Evolutionary conservation across 1,140 invertebrate genomes (phyloP).

Genomic region (Aphelinus certus): DNA sequence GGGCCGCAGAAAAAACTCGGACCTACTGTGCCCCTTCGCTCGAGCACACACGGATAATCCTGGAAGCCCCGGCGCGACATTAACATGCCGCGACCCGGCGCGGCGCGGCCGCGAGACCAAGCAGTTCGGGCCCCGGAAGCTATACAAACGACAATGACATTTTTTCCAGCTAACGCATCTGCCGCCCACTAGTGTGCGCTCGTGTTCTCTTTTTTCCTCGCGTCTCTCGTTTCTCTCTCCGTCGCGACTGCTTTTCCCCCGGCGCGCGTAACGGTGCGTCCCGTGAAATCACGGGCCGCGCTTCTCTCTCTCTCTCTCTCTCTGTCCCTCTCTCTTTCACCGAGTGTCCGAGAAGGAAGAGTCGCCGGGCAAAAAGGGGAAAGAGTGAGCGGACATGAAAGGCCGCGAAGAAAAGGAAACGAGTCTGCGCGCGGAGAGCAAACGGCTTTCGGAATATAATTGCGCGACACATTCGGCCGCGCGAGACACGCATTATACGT

Average conservation of each 20-base stretch:
- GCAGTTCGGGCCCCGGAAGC: constrained; percentile 14
- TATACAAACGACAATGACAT: constrained; percentile 34
- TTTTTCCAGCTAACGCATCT: constrained; percentile 18
- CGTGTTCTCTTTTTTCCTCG: constrained; percentile 27
- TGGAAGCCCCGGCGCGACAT: constrained; percentile 26
- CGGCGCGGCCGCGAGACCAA: neutral
- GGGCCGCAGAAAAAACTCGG: neutral
- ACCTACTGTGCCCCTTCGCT: constrained; percentile 13
- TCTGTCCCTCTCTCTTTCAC: constrained; percentile 1
- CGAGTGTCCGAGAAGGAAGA: constrained; percentile 18
- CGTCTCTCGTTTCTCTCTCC: constrained; percentile 17
- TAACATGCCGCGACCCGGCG: constrained; percentile 10
- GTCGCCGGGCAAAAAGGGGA: constrained; percentile 1
- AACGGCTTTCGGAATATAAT: constrained; percentile 24
- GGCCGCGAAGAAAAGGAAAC: constrained; percentile 22
- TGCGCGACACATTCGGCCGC: neutral
- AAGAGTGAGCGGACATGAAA: constrained; percentile 7
- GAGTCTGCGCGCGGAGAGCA: neutral
- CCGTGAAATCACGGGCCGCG: no score
- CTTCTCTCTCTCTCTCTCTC: neutral
- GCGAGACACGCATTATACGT: no score
- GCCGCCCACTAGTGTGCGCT: neutral
- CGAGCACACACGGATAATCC: constrained; percentile 27
- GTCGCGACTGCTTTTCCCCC: constrained; percentile 1
- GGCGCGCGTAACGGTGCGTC: neutral